These are phyloP conservation scores for Fragum sueziense DNA, from an alignment of 2,888 invertebrate species.

Conservation along the genomic window DNA sequence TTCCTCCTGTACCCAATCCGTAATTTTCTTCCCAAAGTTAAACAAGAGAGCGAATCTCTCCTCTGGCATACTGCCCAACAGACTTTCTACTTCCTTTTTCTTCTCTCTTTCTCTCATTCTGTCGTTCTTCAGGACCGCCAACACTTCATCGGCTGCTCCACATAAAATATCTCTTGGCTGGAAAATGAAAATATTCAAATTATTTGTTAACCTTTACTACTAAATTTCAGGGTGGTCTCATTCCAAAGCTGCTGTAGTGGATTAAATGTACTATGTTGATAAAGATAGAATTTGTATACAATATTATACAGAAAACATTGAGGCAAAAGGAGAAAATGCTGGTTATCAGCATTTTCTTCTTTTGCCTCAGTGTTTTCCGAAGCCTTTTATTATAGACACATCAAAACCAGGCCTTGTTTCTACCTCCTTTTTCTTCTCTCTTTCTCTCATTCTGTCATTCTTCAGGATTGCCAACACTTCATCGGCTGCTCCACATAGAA, in stretches of 20 bases:
- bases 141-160: conserved; percentile 99
- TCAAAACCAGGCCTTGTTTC: too few relatives aligned
- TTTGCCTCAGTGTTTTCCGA: too few relatives aligned
- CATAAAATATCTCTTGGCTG: conserved; percentile 97
- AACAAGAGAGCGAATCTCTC: conserved; percentile 97
- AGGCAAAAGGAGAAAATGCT: too few relatives aligned
- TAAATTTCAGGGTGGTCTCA: too few relatives aligned
- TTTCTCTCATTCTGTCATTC: conserved; percentile 96
- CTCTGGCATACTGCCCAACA: conserved; percentile 91
- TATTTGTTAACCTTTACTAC: too few relatives aligned
- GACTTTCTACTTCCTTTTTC: conserved; percentile 92
- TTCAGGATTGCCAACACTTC: conserved; percentile 97
- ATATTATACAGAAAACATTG: too few relatives aligned
- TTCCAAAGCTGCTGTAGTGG: too few relatives aligned
- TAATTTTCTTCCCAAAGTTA: conserved; percentile 98
- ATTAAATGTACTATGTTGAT: too few relatives aligned
- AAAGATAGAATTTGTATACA: too few relatives aligned
- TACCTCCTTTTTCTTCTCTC: conserved; percentile 94
- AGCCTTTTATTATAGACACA: too few relatives aligned
- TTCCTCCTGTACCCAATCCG: conserved; percentile 89
- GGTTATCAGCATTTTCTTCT: too few relatives aligned
- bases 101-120: conserved; percentile 95
- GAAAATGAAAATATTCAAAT: conserved; percentile 44
- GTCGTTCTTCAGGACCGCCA: conserved; percentile 97
- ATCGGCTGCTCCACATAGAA: conserved; percentile 99